Evolutionary conservation across 1,140 invertebrate genomes (phyloP).

Genomic region (Rhagoletis zephyria): DNA sequence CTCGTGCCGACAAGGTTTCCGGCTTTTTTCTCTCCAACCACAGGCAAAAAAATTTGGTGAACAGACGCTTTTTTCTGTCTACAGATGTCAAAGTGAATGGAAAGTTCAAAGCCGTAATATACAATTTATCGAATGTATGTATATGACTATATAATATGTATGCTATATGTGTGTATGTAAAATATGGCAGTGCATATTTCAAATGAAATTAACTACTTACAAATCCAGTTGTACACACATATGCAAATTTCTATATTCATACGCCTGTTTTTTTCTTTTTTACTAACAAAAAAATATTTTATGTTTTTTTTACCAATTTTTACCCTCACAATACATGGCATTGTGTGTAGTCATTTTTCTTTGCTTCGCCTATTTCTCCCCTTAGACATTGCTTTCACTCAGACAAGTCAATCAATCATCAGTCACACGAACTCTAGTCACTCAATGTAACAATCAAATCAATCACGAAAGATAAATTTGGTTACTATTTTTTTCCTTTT

Average conservation of each 20-base stretch:
- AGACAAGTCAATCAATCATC: constrained; percentile 44
- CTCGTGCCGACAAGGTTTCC: constrained; percentile 31
- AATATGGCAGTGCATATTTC: neutral
- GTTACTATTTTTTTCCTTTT: too few relatives aligned
- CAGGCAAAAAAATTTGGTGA: neutral
- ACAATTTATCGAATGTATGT: neutral
- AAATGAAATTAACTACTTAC: neutral
- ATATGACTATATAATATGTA: neutral
- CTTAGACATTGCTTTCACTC: neutral
- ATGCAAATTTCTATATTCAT: constrained; percentile 35
- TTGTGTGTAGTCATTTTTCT: neutral
- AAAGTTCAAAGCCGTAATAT: neutral
- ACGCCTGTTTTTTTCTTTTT: neutral
- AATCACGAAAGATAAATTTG: constrained; percentile 26
- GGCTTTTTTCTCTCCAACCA: constrained; percentile 1
- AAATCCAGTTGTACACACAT: neutral
- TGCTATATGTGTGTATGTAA: too few relatives aligned
- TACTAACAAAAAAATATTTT: neutral
- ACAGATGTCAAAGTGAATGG: neutral
- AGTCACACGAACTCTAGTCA: constrained; percentile 21
- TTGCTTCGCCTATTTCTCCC: constrained; percentile 33
- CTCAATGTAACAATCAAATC: constrained; percentile 40
- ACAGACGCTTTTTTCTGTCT: neutral
- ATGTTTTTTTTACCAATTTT: constrained; percentile 26
- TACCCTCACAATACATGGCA: neutral